Evolutionary conservation across 2,113 vertebrate species (phyloP).

Genomic region (Pomatostomus ruficeps): DNA sequence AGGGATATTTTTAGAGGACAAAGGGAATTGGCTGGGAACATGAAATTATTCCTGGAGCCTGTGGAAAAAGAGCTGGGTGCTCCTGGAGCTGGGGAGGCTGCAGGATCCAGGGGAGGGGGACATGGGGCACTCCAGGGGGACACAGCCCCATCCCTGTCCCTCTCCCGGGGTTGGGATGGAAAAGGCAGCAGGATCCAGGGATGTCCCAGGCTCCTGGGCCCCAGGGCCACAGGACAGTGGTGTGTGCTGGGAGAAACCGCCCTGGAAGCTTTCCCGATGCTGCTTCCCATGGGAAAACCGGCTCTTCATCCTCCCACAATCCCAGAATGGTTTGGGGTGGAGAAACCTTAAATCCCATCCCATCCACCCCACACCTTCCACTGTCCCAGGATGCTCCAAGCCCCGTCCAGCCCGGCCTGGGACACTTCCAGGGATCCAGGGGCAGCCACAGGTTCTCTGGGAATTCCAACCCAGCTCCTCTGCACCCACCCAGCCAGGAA

Average conservation of each 20-base stretch:
- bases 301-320: neutral
- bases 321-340: neutral
- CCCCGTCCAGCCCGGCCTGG: rapidly evolving
- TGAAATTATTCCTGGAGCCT: neutral
- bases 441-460: neutral
- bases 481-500: rapidly evolving
- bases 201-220: neutral
- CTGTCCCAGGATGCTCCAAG: rapidly evolving
- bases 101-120: neutral
- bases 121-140: neutral
- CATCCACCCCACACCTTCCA: neutral
- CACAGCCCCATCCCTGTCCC: neutral
- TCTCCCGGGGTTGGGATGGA: neutral
- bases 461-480: rapidly evolving
- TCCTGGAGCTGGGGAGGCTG: rapidly evolving
- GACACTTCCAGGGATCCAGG: neutral
- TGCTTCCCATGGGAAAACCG: neutral
- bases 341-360: neutral
- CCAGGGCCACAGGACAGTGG: rapidly evolving
- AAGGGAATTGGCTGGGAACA: neutral
- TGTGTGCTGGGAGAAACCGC: neutral
- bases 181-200: neutral
- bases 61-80: neutral
- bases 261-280: neutral
- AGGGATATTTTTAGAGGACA: neutral